Conservation (phyloP, 2,113 vertebrate genomes). For the Amblyopsis rosae region DNA sequence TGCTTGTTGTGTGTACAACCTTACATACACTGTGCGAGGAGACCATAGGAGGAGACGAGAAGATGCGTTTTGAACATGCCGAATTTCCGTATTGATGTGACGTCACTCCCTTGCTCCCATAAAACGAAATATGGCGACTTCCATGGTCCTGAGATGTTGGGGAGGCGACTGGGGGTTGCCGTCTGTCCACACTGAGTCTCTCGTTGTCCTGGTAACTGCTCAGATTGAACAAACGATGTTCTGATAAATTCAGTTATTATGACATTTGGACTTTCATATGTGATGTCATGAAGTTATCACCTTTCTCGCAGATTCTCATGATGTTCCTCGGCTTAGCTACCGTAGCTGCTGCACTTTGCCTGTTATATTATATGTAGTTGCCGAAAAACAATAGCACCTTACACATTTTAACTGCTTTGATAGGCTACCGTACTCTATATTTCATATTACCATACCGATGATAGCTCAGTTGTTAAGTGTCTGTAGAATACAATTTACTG, state of each 20-base stretch:
- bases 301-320: neutral
- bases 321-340: conserved; percentile 53
- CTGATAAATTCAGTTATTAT: neutral
- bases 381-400: neutral
- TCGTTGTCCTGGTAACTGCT: conserved; percentile 89
- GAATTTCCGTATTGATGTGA: conserved; percentile 22
- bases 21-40: no score
- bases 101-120: conserved; percentile 46
- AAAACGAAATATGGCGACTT: conserved; percentile 84
- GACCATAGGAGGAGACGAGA: no score
- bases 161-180: conserved; percentile 92
- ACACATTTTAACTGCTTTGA: neutral
- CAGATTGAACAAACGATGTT: neutral
- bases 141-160: conserved; percentile 94
- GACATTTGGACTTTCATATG: neutral
- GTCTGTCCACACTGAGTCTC: conserved; percentile 88
- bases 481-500: no score
- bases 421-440: neutral
- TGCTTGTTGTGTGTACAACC: no score
- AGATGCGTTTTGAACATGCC: neutral
- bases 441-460: neutral
- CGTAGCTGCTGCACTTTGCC: conserved; percentile 16
- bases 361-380: neutral
- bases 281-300: neutral
- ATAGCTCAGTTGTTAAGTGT: no score